Evolutionary conservation across 2,113 vertebrate genomes (phyloP).

Genomic region (Euleptes europaea): DNA sequence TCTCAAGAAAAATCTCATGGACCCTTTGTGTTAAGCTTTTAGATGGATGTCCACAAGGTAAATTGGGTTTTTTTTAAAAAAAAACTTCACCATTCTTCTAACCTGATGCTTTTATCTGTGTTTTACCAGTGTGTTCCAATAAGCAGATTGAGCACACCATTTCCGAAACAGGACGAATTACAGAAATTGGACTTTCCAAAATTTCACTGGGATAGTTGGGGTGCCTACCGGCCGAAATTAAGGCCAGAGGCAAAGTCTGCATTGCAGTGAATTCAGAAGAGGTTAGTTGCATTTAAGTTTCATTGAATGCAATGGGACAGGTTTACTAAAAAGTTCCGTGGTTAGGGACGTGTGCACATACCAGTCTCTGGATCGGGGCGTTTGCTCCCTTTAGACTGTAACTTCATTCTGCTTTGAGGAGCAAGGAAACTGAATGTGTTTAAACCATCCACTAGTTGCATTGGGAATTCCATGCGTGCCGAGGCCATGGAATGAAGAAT

Average conservation of each 20-base stretch:
- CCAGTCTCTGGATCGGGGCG: not conserved
- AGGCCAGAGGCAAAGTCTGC: not conserved
- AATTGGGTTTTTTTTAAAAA: not conserved
- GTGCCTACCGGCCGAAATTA: not conserved
- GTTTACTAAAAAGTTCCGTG: no score
- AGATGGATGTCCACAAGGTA: not conserved
- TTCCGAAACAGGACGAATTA: not conserved
- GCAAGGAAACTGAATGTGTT: not conserved
- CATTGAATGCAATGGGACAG: no score
- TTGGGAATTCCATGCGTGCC: no score
- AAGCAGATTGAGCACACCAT: not conserved
- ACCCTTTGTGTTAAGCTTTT: not conserved
- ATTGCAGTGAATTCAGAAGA: not conserved
- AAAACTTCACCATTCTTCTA: not conserved
- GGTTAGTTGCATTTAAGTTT: not conserved
- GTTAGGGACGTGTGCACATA: not conserved
- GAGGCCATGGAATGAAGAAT: no score
- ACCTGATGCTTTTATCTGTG: not conserved
- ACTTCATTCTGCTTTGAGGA: not conserved
- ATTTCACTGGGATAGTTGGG: not conserved
- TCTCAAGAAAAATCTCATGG: rapidly evolving
- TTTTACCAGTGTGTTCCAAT: not conserved
- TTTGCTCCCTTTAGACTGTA: not conserved
- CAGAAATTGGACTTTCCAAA: not conserved
- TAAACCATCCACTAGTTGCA: not conserved